These are phyloP conservation scores for Zalophus californianus DNA, from an alignment of 2,797 vertebrate species.

Conservation along the genomic window DNA sequence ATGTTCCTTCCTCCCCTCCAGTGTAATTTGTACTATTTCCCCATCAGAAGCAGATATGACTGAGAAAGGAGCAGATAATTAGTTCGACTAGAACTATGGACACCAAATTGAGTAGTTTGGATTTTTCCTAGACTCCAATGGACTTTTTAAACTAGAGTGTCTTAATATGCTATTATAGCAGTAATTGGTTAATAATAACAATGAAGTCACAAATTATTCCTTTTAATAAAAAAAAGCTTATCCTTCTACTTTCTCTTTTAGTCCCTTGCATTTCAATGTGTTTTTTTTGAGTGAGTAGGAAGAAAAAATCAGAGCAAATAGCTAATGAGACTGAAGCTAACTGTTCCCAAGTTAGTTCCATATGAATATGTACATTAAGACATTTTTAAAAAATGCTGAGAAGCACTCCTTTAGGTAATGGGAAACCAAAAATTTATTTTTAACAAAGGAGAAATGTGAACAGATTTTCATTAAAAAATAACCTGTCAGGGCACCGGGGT, in stretches of 20 bases:
- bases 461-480: not conserved
- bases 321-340: not conserved
- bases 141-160: conserved; percentile 2
- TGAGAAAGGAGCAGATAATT: not conserved
- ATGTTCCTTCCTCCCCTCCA: not conserved
- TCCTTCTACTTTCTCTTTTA: not conserved
- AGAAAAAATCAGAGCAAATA: not conserved
- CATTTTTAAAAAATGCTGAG: not conserved
- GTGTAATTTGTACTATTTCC: not conserved
- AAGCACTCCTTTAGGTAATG: not conserved
- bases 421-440: not conserved
- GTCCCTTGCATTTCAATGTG: not conserved
- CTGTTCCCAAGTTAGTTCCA: not conserved
- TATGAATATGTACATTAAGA: not conserved
- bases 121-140: not conserved
- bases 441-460: not conserved
- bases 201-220: not conserved
- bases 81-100: not conserved
- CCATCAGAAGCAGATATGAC: not conserved
- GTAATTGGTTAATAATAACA: not conserved
- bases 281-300: not conserved
- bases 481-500: not conserved
- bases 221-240: not conserved
- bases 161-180: not conserved
- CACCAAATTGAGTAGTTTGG: not conserved